These are phyloP conservation scores for Sclerurus mexicanus DNA, from an alignment of 2,113 vertebrate genomes.

Conservation along the genomic window DNA sequence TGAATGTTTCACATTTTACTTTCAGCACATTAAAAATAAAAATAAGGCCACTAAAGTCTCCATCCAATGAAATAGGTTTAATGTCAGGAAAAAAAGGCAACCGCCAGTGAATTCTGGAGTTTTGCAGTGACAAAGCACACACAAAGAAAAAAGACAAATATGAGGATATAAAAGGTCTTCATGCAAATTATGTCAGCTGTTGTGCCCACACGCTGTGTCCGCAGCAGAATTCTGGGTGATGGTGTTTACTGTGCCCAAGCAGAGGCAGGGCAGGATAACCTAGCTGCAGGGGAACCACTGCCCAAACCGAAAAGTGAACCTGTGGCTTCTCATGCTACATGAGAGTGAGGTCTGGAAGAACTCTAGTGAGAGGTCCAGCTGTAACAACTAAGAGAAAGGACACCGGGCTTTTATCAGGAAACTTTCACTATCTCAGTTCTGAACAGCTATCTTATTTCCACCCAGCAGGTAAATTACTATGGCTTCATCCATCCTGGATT, in stretches of 20 bases:
- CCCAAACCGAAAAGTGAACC: not conserved
- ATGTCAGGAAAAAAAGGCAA: not conserved
- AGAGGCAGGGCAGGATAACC: not conserved
- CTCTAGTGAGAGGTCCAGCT: not conserved
- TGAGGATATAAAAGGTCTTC: constrained; percentile 28
- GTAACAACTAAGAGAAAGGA: not conserved
- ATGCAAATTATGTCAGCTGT: constrained; percentile 36
- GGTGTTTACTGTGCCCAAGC: not conserved
- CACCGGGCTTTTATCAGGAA: not conserved
- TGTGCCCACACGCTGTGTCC: not conserved
- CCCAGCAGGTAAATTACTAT: not conserved
- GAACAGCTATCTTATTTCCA: not conserved
- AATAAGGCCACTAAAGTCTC: not conserved
- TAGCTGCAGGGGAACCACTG: not conserved
- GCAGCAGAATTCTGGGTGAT: not conserved
- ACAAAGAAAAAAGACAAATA: not conserved
- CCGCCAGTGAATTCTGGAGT: not conserved
- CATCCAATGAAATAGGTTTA: not conserved
- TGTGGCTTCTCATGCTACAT: not conserved
- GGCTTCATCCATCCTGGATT: not conserved
- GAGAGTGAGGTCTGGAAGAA: not conserved
- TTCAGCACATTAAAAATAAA: not conserved
- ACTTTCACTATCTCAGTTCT: not conserved
- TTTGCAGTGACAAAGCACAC: not conserved
- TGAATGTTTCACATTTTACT: not conserved